Evolutionary conservation across 2,113 vertebrate genomes (phyloP), one percentile per base, ranked within the genome.

Genomic region (Rhinoptilus africanus): DNA sequence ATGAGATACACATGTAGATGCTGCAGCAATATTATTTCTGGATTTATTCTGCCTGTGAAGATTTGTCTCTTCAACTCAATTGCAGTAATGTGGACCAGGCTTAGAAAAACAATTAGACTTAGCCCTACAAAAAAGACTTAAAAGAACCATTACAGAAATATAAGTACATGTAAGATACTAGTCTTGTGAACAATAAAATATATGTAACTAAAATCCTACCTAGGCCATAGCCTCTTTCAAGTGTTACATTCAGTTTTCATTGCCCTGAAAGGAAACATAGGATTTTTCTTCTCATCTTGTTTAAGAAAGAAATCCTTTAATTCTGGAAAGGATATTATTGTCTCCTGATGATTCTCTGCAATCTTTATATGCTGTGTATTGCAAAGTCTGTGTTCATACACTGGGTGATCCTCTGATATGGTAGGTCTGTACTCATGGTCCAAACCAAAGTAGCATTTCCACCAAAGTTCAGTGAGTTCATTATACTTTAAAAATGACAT

Each of bases 371-470:
- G 37, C 22, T 34, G 4, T 9, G 3, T 37, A 14, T 66, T 77
- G n/a, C 16, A 73, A 35, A 43, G 9, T 51, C 16, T 75, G 3
- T 64, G 19, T 21, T 81, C 0, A 0, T 34, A 48, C 15, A n/a
- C 18, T 37, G 21, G 1, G 11, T 30, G 17, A n/a, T 53, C 69
- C 15, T 34, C 5, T 56, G 57, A 16, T n/a, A 28, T 2, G 3
- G 23, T 16, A n/a, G 6, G 14, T 37, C 24, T 76, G 10, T 41
- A 43, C 4, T 51, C 12, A 32, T 73, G 4, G 23, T 39, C 9
- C 43, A 90, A 76, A 80, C 5, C 6, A 48, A 80, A 20, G 10
- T 27, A 66, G 3, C 37, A 53, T 3, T 74, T 67, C 15, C 24
- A 54, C 4, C 21, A 37, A 75, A 67, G 9, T 50, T 78, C 35